Conservation (phyloP, 2,113 vertebrate species). For the Peromyscus polionotus region DNA sequence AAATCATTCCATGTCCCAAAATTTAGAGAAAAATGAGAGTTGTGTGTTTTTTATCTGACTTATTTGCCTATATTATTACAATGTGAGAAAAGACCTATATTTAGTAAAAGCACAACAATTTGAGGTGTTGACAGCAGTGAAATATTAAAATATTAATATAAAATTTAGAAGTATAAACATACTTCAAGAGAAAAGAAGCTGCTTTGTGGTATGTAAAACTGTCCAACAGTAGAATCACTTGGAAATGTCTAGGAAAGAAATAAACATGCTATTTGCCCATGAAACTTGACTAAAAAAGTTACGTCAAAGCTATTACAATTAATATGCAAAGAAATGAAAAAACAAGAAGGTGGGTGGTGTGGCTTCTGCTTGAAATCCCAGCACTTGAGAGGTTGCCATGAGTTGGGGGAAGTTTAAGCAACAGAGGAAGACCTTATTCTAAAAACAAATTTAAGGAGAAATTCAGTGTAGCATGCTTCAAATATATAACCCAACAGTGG, state of each 20-base stretch:
- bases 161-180: conserved; percentile 27
- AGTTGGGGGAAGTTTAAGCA: neutral
- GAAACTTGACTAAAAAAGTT: neutral
- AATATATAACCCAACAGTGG: neutral
- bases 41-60: neutral
- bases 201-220: neutral
- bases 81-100: neutral
- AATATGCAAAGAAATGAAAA: neutral
- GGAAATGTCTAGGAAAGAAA: conserved; percentile 35
- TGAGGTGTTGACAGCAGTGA: neutral
- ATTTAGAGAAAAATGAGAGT: neutral
- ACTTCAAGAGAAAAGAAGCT: neutral
- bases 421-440: neutral
- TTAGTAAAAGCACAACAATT: neutral
- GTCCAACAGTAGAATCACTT: neutral
- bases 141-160: neutral
- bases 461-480: neutral
- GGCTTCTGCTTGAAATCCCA: neutral
- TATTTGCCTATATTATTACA: neutral
- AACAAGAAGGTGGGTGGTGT: neutral
- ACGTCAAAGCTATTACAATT: neutral
- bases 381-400: neutral
- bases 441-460: neutral
- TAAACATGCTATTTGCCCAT: neutral
- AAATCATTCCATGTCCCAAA: neutral